A percentile compares a stretch with the other conserved stretches of the same genome.
phyloP scores from a whole-genome alignment of 2,888 invertebrate species.

The Phymatocera aterrima region DNA sequence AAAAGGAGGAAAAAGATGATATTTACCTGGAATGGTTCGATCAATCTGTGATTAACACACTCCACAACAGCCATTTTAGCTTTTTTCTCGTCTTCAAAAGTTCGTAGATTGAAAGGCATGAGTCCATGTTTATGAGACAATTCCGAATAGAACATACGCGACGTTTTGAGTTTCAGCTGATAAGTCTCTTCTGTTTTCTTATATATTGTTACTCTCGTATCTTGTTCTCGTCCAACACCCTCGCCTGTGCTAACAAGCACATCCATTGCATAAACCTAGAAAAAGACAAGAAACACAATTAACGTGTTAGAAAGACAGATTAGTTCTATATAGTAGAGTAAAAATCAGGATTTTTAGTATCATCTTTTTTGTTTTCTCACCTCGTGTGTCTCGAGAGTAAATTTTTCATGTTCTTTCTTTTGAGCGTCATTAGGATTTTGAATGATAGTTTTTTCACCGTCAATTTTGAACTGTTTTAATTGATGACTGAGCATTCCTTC shows the following conservation, averaged over 20 bases:
- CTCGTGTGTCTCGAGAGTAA: conserved; percentile 96
- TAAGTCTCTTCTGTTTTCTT: conserved; percentile 99
- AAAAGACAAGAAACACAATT: conserved; percentile 5
- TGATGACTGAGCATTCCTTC: conserved; percentile 98
- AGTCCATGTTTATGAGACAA: conserved; percentile 93
- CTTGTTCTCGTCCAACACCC: conserved; percentile 94
- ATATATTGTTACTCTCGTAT: conserved; percentile 97
- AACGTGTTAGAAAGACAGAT: neutral
- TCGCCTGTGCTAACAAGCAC: conserved; percentile 98
- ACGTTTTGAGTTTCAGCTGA: conserved; percentile 97
- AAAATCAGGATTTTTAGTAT: neutral
- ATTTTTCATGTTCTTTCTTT: conserved; percentile 97
- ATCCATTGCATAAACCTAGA: conserved; percentile 93
- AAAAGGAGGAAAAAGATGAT: conserved; percentile 15
- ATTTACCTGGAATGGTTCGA: conserved; percentile 98
- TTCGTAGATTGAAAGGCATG: conserved; percentile 98
- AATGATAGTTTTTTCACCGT: conserved; percentile 98
- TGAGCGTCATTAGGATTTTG: conserved; percentile 98
- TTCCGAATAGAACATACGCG: conserved; percentile 93
- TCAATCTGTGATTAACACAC: conserved; percentile 97
- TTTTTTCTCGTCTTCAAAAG: conserved; percentile 97
- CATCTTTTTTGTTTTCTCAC: conserved; percentile 70
- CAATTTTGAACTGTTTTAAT: conserved; percentile 96
- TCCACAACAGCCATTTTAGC: conserved; percentile 98
- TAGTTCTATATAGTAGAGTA: neutral